A percentile compares a stretch with the other conserved stretches of the same genome.
Evolutionary conservation across 2,113 vertebrate species (phyloP).

Genomic region (Pipra filicauda): DNA sequence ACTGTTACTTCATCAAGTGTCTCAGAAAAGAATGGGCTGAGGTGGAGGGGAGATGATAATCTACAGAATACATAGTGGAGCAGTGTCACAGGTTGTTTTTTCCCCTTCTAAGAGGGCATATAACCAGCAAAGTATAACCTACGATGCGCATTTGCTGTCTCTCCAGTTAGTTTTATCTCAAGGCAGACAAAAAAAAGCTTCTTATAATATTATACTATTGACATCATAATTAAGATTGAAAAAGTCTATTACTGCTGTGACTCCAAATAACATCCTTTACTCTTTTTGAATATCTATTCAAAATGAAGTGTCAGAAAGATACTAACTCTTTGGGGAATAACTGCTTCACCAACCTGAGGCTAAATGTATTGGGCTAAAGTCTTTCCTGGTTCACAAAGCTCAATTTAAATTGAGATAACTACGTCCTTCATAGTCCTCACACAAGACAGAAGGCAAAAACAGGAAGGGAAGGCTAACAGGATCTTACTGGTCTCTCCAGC

Average conservation of each 20-base stretch:
- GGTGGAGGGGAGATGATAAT: not conserved
- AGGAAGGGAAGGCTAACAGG: not conserved
- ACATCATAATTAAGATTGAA: constrained; percentile 41
- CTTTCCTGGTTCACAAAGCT: not conserved
- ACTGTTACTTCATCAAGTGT: fast-evolving
- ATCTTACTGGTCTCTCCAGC: not conserved
- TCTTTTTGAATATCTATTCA: not conserved
- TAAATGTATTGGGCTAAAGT: not conserved
- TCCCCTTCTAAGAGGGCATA: not conserved
- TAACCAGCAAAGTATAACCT: not conserved
- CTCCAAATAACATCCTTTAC: constrained; percentile 6
- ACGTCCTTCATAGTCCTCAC: not conserved
- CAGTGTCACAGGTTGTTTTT: not conserved
- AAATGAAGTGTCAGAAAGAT: not conserved
- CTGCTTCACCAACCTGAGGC: not conserved
- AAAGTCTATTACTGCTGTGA: not conserved
- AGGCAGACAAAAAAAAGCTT: not conserved
- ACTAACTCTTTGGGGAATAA: constrained; percentile 34
- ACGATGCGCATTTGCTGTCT: not conserved
- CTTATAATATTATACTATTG: constrained; percentile 28
- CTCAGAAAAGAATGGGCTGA: not conserved
- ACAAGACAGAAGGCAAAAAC: not conserved
- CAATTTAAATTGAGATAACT: not conserved
- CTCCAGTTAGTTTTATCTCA: constrained; percentile 10
- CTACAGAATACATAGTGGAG: not conserved